These are phyloP conservation scores for Strix aluco DNA, from an alignment of 2,113 vertebrate species.

Conservation along the genomic window DNA sequence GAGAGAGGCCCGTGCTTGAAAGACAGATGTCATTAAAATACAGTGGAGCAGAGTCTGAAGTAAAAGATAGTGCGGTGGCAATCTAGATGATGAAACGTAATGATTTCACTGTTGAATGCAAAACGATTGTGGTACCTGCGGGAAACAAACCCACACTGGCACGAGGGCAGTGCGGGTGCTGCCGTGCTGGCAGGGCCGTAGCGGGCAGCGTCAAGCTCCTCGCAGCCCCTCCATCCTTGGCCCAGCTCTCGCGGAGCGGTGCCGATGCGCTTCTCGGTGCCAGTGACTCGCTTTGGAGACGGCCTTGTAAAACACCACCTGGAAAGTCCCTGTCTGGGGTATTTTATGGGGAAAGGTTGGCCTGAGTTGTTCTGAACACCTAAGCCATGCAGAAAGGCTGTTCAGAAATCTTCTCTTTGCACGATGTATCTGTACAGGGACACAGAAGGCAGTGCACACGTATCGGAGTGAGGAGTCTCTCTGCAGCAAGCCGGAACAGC, in stretches of 20 bases:
- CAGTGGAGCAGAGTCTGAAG: not conserved
- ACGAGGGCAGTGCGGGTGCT: accelerated
- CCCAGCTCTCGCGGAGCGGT: not conserved
- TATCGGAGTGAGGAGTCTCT: not conserved
- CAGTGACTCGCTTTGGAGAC: accelerated
- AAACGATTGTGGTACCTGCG: not conserved
- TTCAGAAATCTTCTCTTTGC: not conserved
- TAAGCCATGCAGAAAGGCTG: not conserved
- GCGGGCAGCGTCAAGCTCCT: accelerated
- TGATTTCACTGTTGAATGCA: not conserved
- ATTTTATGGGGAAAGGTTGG: not conserved
- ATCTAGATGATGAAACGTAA: not conserved
- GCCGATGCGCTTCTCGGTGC: not conserved
- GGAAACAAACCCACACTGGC: not conserved
- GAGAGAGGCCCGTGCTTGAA: not conserved
- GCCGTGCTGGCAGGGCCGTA: not conserved
- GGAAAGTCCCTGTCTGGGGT: not conserved
- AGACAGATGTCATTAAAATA: not conserved
- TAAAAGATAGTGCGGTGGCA: not conserved
- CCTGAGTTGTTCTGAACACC: not conserved
- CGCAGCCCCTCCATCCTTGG: accelerated
- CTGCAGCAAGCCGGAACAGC: not conserved
- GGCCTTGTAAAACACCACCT: accelerated
- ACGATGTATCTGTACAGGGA: accelerated
- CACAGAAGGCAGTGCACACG: accelerated